Evolutionary conservation across 2,113 vertebrate species (phyloP).

Genomic region (Lonchura striata): DNA sequence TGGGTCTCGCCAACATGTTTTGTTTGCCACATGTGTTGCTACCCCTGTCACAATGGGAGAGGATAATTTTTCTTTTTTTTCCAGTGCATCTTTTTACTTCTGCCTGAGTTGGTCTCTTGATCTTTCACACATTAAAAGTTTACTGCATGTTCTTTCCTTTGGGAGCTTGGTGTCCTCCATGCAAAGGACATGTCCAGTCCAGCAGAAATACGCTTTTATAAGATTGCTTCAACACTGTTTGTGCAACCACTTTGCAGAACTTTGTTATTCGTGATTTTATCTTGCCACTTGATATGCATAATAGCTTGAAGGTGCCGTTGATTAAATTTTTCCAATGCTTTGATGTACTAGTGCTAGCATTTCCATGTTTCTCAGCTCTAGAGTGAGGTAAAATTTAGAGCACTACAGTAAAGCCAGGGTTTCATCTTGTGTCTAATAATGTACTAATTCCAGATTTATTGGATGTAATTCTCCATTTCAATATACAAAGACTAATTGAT

Average conservation of each 20-base stretch:
- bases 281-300: constrained; percentile 67
- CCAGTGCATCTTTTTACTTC: constrained; percentile 9
- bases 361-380: constrained; percentile 51
- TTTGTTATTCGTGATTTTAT: constrained; percentile 71
- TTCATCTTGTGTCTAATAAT: background rate
- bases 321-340: constrained; percentile 67
- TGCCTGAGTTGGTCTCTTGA: constrained; percentile 10
- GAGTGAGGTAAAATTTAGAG: constrained; percentile 7
- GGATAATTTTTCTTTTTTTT: constrained; percentile 27
- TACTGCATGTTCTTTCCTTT: constrained; percentile 31
- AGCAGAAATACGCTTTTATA: constrained; percentile 52
- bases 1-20: constrained; percentile 20
- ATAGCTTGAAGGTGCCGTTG: constrained; percentile 67
- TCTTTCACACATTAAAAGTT: constrained; percentile 48
- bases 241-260: constrained; percentile 66
- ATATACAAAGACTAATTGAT: background rate
- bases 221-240: constrained; percentile 66
- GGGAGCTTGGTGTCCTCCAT: constrained; percentile 54
- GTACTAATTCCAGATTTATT: constrained; percentile 1
- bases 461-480: background rate
- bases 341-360: constrained; percentile 57
- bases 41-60: constrained; percentile 42
- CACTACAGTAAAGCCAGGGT: background rate
- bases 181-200: constrained; percentile 66
- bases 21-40: constrained; percentile 49